Conservation (phyloP, 2,113 vertebrate genomes). For the Columbina picui region DNA sequence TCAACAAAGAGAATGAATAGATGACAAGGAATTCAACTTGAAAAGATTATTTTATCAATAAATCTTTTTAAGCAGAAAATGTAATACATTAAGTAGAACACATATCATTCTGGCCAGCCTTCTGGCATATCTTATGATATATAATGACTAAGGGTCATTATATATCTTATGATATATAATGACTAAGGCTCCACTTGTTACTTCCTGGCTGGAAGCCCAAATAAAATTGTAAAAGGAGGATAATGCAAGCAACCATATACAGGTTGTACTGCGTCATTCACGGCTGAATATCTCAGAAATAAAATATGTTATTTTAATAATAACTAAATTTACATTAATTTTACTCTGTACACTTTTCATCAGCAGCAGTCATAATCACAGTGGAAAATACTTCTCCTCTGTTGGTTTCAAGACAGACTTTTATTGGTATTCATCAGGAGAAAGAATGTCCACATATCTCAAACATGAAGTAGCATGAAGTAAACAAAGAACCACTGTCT, state of each 20-base stretch:
- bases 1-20: background rate
- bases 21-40: background rate
- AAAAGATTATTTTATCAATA: background rate
- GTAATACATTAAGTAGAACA: conserved; percentile 4
- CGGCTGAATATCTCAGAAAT: background rate
- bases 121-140: conserved; percentile 26
- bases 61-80: background rate
- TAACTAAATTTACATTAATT: background rate
- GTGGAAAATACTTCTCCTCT: background rate
- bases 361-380: background rate
- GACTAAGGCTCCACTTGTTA: background rate
- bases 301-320: background rate
- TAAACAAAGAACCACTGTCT: background rate
- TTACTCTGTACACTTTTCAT: background rate
- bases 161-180: too few species aligned
- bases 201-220: conserved; percentile 10
- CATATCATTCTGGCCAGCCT: conserved; percentile 17
- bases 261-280: background rate
- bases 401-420: background rate
- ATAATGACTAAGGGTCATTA: background rate
- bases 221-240: background rate
- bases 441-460: background rate
- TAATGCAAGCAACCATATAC: background rate
- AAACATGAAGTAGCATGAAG: background rate
- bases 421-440: background rate